Conservation (phyloP, 2,113 vertebrate genomes). For the Strix aluco region DNA sequence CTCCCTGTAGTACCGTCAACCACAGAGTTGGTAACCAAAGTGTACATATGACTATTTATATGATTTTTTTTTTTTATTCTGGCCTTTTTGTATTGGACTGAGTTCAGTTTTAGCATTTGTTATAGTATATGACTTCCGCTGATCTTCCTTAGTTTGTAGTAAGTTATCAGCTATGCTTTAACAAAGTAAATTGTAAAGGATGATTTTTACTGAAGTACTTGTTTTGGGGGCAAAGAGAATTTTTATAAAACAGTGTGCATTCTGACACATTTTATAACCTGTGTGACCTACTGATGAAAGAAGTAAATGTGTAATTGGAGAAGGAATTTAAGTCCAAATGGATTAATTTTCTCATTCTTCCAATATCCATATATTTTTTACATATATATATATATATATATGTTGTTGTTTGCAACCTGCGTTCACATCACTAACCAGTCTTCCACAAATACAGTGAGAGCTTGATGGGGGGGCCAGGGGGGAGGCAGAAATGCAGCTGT, state of each 20-base stretch:
- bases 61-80: conserved; percentile 37
- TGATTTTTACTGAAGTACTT: not conserved
- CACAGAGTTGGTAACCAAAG: conserved; percentile 5
- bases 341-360: not conserved
- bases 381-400: not conserved
- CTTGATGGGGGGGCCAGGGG: not conserved
- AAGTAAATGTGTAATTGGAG: not conserved
- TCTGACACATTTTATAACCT: not conserved
- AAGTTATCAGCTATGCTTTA: not conserved
- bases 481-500: not conserved
- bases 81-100: conserved; percentile 7
- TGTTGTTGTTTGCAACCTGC: not conserved
- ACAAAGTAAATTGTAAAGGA: not conserved
- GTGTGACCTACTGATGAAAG: not conserved
- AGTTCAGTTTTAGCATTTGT: conserved; percentile 32
- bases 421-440: not conserved
- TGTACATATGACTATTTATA: conserved; percentile 67
- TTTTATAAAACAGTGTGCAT: not conserved
- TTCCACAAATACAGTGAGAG: conserved; percentile 1
- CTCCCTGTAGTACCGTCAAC: not conserved
- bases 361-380: not conserved
- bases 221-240: not conserved
- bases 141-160: not conserved
- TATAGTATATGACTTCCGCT: not conserved
- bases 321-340: not conserved